Evolutionary conservation across 1,140 invertebrate genomes (phyloP), one percentile per base, ranked within the genome.

Genomic region (Megathymus violae): DNA sequence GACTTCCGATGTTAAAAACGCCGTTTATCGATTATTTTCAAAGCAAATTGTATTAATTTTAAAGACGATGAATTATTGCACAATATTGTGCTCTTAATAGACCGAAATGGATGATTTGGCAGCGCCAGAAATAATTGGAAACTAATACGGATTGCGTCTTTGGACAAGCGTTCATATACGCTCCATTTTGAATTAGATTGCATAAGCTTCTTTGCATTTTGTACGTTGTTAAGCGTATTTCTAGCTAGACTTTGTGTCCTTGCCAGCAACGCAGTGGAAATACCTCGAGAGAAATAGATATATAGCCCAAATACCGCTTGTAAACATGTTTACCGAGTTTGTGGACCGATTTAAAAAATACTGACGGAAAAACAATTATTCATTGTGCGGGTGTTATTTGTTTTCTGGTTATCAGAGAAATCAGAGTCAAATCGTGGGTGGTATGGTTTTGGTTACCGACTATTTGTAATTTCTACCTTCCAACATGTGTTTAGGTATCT

Each of bases 301-400:
- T 83, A 85, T 81, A 77, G 78, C 72, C 70, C 60, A 71, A 79
- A 78, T 75, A 74, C 69, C 69, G 64, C 76, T 77, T 71, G 85
- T 86, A 89, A 89, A 88, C 87, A 89, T 89, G 85, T 89, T 89
- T 88, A 89, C 85, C 67, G 52, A 76, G 71, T 79, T 75, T 60
- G 71, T 65, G 74, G 65, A 65, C 61, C 74, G 78, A 85, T 86
- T n/a, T 81, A 85, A 86, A 85, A 78, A 75, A 72, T 65, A 82
- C 68, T 74, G 76, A 77, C 69, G 64, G 73, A 65, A 77, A 73
- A 76, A 78, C 76, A 81, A 78, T 77, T 74, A 80, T 77, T 76
- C 74, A 73, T 71, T 60, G 69, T 58, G 61, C 56, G 47, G 40
- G 25, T 22, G 44, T 58, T 50, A 59, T 50, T 56, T 66, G 60